Percentiles rank a stretch among this genome's conserved stretches.
Conservation (phyloP, 2,113 vertebrate genomes). For the Alectura lathami region DNA sequence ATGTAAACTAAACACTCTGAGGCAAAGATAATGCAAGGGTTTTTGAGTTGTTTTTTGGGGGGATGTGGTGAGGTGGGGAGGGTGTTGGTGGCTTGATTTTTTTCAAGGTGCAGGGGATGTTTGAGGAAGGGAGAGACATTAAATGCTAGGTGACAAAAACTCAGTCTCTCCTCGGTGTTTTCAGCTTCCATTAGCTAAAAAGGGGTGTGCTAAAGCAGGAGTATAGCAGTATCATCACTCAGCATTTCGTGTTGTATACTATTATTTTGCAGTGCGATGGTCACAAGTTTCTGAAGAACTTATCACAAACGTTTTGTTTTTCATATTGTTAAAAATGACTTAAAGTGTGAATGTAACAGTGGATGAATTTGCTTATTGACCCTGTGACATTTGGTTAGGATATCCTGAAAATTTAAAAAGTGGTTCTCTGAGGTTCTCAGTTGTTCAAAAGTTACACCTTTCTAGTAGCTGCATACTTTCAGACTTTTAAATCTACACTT, state of each 20-base stretch:
- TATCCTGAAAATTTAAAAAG: background rate
- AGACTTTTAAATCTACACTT: background rate
- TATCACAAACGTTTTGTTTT: background rate
- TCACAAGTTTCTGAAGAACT: background rate
- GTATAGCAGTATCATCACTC: background rate
- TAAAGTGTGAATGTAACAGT: background rate
- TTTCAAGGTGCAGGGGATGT: background rate
- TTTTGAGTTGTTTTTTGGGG: background rate
- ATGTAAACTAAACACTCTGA: background rate
- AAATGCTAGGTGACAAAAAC: background rate
- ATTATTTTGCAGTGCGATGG: background rate
- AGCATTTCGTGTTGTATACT: background rate
- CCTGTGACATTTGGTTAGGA: fast-evolving
- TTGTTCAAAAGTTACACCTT: background rate
- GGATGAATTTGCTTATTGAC: background rate
- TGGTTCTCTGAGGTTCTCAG: background rate
- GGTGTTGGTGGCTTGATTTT: background rate
- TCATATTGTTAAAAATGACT: background rate
- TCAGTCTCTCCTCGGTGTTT: background rate
- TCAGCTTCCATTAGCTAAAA: background rate
- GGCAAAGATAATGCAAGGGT: background rate
- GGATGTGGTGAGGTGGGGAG: background rate
- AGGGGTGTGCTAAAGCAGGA: background rate
- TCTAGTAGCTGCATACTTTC: background rate
- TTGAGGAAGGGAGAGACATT: background rate